These are phyloP conservation scores for Urocynchramus pylzowi DNA, from an alignment of 2,113 vertebrate genomes.

Conservation along the genomic window DNA sequence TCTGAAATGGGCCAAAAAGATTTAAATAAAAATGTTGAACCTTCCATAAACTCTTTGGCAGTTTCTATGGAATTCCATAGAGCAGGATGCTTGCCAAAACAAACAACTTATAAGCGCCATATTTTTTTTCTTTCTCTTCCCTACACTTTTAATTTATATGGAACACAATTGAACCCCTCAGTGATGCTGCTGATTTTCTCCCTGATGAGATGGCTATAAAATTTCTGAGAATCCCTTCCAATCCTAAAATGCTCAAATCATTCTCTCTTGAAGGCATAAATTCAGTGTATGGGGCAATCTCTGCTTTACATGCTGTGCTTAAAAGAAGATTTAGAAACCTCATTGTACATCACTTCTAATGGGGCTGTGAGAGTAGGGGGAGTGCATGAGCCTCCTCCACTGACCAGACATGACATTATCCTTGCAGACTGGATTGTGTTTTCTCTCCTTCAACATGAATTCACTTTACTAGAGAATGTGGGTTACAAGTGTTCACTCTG, in stretches of 20 bases:
- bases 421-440: background rate
- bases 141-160: background rate
- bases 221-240: background rate
- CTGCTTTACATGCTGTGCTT: background rate
- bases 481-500: background rate
- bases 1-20: background rate
- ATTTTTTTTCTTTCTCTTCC: background rate
- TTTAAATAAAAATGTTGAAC: background rate
- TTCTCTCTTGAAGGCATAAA: background rate
- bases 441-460: background rate
- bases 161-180: background rate
- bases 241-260: background rate
- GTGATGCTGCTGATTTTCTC: background rate
- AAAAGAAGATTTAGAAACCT: background rate
- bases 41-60: background rate
- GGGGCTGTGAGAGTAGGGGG: background rate
- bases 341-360: background rate
- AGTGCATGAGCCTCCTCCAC: rapidly evolving
- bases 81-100: background rate
- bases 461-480: background rate
- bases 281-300: background rate
- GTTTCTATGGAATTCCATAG: background rate
- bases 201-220: background rate
- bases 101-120: background rate
- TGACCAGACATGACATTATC: background rate